Base-by-base conservation (phyloP, 2,113 vertebrate species). In the Phycodurus eques region DNA sequence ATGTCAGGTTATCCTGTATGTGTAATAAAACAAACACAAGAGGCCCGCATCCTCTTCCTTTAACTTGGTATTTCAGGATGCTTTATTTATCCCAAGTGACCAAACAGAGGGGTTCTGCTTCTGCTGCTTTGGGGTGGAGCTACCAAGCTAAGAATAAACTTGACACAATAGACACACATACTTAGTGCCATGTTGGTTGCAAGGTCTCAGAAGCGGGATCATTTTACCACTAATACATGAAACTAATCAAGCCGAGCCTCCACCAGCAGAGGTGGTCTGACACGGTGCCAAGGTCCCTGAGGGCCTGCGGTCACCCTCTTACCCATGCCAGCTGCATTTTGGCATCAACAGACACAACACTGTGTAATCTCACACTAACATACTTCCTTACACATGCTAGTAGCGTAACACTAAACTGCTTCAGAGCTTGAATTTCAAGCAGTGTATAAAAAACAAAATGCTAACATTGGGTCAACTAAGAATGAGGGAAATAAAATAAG, bases 21-120 rank as follows among this genome's bases (percentile, higher is more conserved):
- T 71, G 80, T 68, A 71, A 72, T 77, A 78, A 88, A 79, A 83
- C 81, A 86, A 89, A 85, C 71, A 88, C 68, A 80, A 81, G 65
- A 22, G 66, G 70, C 73, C 85, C 8, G 82, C 86, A 90, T 91
- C 91, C 90, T 89, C 73, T 89, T 92, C 88, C 86, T 76, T 76
- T 82, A 35, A 43, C 79, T 71, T 67, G 83, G 82, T 88, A 90
- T 92, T 91, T 88, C 83, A 64, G 78, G 84, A 80, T 73, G 27
- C 85, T 89, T 92, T 92, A 91, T 93, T 91, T 90, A 88, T 87
- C 80, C 81, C 79, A 64, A 66, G 74, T 85, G 80, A 78, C 77
- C 77, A 85, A 87, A 84, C 90, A 85, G 76, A 89, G 78, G 74
- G 80, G 81, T 75, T 83, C 83, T 33, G 22, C 83, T 90, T 90